Conservation (phyloP, 2,797 vertebrate genomes). For the Sebastes itinus region DNA sequence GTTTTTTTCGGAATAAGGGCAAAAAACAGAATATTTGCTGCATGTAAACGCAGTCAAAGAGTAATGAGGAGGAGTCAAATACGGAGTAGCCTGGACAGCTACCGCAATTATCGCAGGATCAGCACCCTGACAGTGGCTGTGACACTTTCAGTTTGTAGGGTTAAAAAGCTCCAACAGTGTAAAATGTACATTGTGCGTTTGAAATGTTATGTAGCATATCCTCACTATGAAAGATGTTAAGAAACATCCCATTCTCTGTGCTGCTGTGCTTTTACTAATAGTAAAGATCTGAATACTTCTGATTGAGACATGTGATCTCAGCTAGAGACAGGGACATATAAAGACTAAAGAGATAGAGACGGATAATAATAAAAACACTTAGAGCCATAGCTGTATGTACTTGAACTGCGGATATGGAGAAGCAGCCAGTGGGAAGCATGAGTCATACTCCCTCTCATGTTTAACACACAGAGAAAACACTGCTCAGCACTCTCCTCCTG, state of each 20-base stretch:
- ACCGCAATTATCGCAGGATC: not conserved
- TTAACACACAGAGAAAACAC: not conserved
- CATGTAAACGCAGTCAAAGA: too few relatives aligned
- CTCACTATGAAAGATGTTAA: too few relatives aligned
- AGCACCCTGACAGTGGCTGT: not conserved
- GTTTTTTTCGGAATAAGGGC: too few relatives aligned
- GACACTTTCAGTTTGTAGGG: too few relatives aligned
- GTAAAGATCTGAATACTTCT: not conserved
- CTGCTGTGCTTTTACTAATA: not conserved
- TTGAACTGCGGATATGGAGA: not conserved
- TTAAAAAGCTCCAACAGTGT: too few relatives aligned
- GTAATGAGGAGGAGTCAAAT: not conserved
- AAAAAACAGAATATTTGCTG: too few relatives aligned
- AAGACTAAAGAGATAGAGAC: not conserved
- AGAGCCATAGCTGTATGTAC: not conserved
- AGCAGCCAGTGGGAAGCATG: constrained; percentile 4
- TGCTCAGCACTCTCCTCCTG: not conserved
- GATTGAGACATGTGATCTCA: not conserved
- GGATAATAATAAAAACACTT: not conserved
- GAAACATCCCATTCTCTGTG: too few relatives aligned
- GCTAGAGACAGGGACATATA: not conserved
- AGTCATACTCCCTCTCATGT: constrained; percentile 20
- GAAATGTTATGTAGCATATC: too few relatives aligned
- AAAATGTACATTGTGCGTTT: too few relatives aligned
- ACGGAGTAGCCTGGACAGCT: not conserved